Evolutionary conservation across 1,140 invertebrate species (phyloP), one percentile per base, ranked within the genome.

Genomic region (Pantala flavescens): DNA sequence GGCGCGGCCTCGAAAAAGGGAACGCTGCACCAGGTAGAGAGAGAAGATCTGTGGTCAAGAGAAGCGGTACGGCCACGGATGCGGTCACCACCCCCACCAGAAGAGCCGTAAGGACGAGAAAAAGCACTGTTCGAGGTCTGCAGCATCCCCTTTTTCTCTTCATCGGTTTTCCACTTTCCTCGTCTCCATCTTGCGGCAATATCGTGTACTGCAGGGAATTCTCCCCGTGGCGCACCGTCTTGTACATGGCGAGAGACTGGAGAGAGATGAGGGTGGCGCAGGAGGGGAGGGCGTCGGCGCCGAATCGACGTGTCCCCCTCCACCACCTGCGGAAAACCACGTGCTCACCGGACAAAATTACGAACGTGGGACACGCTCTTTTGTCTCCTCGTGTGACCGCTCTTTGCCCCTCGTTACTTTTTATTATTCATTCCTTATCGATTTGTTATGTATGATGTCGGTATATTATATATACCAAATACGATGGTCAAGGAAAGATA

Each of bases 171-270:
- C 87, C 86, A 76, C 82, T 85, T n/a, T 87, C 81, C 76, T 88
- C 85, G 78, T 88, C 88, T 80, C 90, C 88, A 24, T 88, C 88
- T 80, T 90, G 89, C 70, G 89, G 89, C 49, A 91, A 82, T 77
- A 91, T 90, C 55, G 88, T 90, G 80, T 91, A 91, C 78, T 90
- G 89, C 77, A 91, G 84, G 78, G 88, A 89, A 78, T 89, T 88
- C 79, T 91, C 89, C 43, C 89, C 89, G 80, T 90, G 89, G 74
- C 88, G 81, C 79, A 91, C 89, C 71, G 89, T 91, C 84, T 91
- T 90, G 82, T 90, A 91, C 89, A 90, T 89, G 71, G 71, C 23
- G 71, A 42, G 10, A 16, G 36, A 72, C 71, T 72, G 71, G 14
- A 16, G 49, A 12, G 16, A 63, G n/a, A 12, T 16, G 14, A 63